Evolutionary conservation across 2,113 vertebrate species (phyloP).

Genomic region (Crotalus viridis): DNA sequence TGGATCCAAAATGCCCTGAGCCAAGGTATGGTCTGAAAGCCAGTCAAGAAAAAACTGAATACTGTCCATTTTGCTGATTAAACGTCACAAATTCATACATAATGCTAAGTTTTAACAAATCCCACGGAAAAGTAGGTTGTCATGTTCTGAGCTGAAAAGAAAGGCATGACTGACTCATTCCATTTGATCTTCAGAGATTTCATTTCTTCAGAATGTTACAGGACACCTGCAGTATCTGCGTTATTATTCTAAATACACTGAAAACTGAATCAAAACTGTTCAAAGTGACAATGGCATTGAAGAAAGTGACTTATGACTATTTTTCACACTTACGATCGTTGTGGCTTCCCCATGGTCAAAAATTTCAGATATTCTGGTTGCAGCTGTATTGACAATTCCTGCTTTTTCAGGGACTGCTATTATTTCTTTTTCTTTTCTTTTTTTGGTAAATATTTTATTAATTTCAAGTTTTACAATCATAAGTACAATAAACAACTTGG

Average conservation of each 20-base stretch:
- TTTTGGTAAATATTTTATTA: no score
- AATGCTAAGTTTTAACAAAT: background rate
- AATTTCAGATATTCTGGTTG: no score
- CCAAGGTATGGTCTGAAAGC: background rate
- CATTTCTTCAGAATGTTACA: constrained; percentile 31
- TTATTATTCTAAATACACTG: background rate
- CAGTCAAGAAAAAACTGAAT: background rate
- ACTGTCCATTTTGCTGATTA: background rate
- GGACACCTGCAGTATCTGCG: constrained; percentile 12
- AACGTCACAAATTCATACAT: background rate
- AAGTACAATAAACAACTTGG: no score
- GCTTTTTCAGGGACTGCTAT: no score
- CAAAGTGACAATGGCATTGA: background rate
- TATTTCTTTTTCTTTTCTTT: no score
- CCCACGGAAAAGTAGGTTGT: background rate
- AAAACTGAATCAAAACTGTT: background rate
- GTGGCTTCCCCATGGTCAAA: background rate
- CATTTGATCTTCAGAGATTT: background rate
- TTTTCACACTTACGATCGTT: background rate
- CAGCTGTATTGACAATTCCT: no score
- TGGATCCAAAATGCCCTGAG: background rate
- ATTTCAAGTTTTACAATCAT: no score
- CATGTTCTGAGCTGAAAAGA: constrained; percentile 1
- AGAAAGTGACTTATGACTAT: background rate
- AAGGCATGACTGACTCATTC: background rate